Evolutionary conservation across 2,113 vertebrate genomes (phyloP), one percentile per base, ranked within the genome.

Genomic region (Ranitomeya imitator): DNA sequence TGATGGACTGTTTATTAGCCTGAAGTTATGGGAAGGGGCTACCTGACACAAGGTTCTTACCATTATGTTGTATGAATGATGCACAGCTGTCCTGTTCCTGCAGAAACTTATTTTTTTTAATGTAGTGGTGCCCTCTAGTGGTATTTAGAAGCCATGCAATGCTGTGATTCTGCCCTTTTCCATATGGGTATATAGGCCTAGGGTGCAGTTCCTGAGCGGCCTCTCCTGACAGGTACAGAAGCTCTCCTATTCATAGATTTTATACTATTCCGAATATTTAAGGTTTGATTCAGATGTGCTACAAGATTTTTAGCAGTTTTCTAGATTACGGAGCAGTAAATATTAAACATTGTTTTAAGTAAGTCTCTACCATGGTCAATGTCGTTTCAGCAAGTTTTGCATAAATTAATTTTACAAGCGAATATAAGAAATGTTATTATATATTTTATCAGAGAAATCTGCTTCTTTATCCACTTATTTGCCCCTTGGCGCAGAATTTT

Each of bases 101-200:
- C 37, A 45, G 37, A 45, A 45, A 45, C 37, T 5, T 45, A 54
- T 23, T 11, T 21, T 83, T n/a, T 10, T 69, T 83, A 54, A 69
- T 67, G 45, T 11, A 54, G 61, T 67, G 45, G 61, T 69, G 63
- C 61, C 81, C 63, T 83, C 81, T 83, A 54, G 81, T 69, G 81
- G 81, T 16, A 51, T 52, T 19, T 54, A 6, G 23, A 26, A 52
- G 11, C 31, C 10, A 45, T 19, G 15, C 37, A 19, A 18, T 21
- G 4, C 73, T 52, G 73, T 51, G 21, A 54, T 15, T 83, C 21
- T 67, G 3, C 18, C 52, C 13, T 19, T 65, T 6, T 16, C 6
- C 9, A 0, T 31, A 11, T 12, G 4, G 4, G 26, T 15, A 7
- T 54, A n/a, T 55, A 52, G 18, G 23, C 54, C 0, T 21, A 54